Evolutionary conservation across 2,797 vertebrate species (phyloP).

Genomic region (Acipenser transmontanus): DNA sequence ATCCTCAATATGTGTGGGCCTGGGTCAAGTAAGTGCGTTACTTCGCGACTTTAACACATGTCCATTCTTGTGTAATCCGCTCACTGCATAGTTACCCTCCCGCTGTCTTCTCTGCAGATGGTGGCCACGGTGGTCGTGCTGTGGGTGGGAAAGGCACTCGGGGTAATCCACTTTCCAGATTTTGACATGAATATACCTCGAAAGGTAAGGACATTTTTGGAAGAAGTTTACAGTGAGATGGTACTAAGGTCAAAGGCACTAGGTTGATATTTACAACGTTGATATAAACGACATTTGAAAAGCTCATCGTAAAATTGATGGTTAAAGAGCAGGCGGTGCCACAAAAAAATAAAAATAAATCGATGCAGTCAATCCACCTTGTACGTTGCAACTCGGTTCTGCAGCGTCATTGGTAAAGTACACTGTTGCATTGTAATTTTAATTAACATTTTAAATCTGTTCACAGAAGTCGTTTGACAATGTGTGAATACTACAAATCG

Average conservation of each 20-base stretch:
- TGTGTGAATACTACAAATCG: no score
- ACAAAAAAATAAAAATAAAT: no score
- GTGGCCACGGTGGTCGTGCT: slow-evolving; percentile 84
- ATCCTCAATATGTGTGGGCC: slow-evolving; percentile 86
- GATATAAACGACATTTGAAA: no score
- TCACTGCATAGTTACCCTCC: neutral
- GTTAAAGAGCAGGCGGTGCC: no score
- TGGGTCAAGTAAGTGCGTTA: slow-evolving; percentile 80
- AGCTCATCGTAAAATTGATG: no score
- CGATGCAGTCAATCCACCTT: no score
- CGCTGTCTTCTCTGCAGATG: slow-evolving; percentile 66
- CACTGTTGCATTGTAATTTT: no score
- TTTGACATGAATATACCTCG: slow-evolving; percentile 70
- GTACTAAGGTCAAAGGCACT: neutral
- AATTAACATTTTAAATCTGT: no score
- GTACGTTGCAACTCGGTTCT: neutral
- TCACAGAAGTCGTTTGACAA: no score
- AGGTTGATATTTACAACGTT: no score
- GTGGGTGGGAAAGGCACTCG: slow-evolving; percentile 74
- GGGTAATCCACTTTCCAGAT: slow-evolving; percentile 83
- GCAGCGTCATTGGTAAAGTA: neutral
- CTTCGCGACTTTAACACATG: neutral
- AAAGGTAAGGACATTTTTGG: slow-evolving; percentile 60
- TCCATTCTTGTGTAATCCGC: no score
- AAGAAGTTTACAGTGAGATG: neutral